A percentile compares a stretch with the other conserved stretches of the same genome.
Evolutionary conservation across 2,113 vertebrate species (phyloP).

Genomic region (Cololabis saira): DNA sequence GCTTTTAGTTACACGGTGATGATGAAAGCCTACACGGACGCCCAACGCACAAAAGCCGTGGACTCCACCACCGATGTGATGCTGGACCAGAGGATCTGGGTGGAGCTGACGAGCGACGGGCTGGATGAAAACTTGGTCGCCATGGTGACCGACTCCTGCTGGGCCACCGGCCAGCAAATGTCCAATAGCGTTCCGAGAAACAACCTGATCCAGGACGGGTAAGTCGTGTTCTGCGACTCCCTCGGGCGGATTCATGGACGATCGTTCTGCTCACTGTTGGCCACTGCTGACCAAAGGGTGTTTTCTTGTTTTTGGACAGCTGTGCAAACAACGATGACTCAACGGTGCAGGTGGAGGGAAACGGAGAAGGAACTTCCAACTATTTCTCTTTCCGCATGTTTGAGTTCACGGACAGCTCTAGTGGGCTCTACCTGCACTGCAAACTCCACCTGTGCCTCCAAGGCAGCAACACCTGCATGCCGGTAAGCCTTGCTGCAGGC

Average conservation of each 20-base stretch:
- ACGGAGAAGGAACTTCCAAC: constrained; percentile 24
- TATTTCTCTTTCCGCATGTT: constrained; percentile 46
- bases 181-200: background rate
- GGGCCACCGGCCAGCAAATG: background rate
- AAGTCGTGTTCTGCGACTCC: background rate
- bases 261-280: too few species aligned
- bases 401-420: background rate
- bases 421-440: constrained; percentile 30
- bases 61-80: background rate
- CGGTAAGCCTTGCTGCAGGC: background rate
- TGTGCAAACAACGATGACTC: constrained; percentile 16
- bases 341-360: constrained; percentile 24
- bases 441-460: constrained; percentile 28
- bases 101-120: constrained; percentile 26
- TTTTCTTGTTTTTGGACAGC: constrained; percentile 1
- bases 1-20: constrained; percentile 27
- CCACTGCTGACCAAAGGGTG: background rate
- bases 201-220: constrained; percentile 32
- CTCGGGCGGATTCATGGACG: too few species aligned
- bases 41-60: background rate
- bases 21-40: constrained; percentile 25
- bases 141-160: constrained; percentile 37
- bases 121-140: constrained; percentile 15
- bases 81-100: constrained; percentile 45
- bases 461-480: constrained; percentile 1